Evolutionary conservation across 1,140 invertebrate genomes (phyloP).

Genomic region (Trichomalopsis sarcophagae): DNA sequence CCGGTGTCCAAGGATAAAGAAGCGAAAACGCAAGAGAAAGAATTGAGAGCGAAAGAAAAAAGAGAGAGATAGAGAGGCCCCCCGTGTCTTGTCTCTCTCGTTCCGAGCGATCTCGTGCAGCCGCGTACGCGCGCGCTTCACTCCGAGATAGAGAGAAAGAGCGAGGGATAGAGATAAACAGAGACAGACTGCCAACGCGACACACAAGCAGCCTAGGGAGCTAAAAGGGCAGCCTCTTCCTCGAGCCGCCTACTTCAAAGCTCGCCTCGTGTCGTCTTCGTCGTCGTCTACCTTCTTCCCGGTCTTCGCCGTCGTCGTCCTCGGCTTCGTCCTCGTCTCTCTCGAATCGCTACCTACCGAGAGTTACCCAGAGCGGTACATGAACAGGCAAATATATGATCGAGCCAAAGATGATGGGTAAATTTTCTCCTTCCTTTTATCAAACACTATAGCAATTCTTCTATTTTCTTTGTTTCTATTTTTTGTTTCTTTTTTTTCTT

Average conservation of each 20-base stretch:
- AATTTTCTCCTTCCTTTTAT: slow-evolving; percentile 34
- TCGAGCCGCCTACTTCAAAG: neutral
- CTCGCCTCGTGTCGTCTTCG: neutral
- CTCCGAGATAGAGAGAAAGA: slow-evolving; percentile 27
- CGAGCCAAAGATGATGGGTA: slow-evolving; percentile 55
- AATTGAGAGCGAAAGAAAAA: neutral
- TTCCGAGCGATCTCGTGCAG: neutral
- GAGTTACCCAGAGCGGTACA: slow-evolving; percentile 47
- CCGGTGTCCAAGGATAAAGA: neutral
- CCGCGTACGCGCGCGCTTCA: slow-evolving; percentile 16
- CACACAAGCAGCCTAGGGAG: slow-evolving; percentile 1
- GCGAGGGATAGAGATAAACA: neutral
- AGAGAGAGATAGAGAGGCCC: neutral
- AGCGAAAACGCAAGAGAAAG: neutral
- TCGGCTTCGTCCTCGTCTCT: slow-evolving; percentile 39
- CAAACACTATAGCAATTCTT: slow-evolving; percentile 36
- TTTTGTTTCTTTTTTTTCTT: neutral
- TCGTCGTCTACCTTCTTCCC: slow-evolving; percentile 17
- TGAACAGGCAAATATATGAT: slow-evolving; percentile 55
- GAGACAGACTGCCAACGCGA: slow-evolving; percentile 1
- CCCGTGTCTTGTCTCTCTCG: neutral
- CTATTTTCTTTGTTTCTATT: neutral
- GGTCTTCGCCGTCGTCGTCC: slow-evolving; percentile 36
- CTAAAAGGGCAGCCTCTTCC: neutral
- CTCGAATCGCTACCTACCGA: slow-evolving; percentile 28